phyloP scores from a whole-genome alignment of 2,113 vertebrate species.

The Pseudorasbora parva region DNA sequence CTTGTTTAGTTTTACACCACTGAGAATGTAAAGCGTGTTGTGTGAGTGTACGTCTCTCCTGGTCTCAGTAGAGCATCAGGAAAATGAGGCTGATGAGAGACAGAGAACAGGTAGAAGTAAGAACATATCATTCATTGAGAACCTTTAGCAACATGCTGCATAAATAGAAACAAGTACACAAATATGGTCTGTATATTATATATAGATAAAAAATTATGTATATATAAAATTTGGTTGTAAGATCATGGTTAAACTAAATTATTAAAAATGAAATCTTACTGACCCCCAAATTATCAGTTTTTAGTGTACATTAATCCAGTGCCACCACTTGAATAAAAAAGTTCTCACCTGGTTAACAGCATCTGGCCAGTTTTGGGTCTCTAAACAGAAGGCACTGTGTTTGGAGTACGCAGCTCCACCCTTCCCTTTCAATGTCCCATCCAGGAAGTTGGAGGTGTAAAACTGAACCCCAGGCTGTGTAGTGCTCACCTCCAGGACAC shows the following conservation, averaged over 20 bases:
- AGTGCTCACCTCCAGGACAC: slow-evolving; percentile 85
- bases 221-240: no score
- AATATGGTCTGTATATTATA: not conserved
- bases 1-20: slow-evolving; percentile 11
- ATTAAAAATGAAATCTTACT: not conserved
- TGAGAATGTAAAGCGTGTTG: slow-evolving; percentile 81
- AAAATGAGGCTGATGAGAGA: slow-evolving; percentile 79
- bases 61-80: slow-evolving; percentile 82
- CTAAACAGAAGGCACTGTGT: slow-evolving; percentile 91
- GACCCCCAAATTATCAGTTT: not conserved
- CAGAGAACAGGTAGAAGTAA: not conserved
- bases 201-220: no score
- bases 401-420: slow-evolving; percentile 76
- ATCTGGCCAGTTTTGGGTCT: slow-evolving; percentile 95
- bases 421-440: slow-evolving; percentile 86
- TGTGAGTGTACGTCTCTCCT: slow-evolving; percentile 83
- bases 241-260: no score
- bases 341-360: slow-evolving; percentile 87
- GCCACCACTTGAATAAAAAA: not conserved
- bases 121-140: not conserved
- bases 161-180: not conserved
- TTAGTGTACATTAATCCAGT: not conserved
- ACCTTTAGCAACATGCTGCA: not conserved
- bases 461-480: slow-evolving; percentile 94
- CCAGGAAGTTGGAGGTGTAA: slow-evolving; percentile 93